A percentile compares a stretch with the other conserved stretches of the same genome.
Evolutionary conservation across 2,797 vertebrate species (phyloP).

Genomic region (Perodicticus potto): DNA sequence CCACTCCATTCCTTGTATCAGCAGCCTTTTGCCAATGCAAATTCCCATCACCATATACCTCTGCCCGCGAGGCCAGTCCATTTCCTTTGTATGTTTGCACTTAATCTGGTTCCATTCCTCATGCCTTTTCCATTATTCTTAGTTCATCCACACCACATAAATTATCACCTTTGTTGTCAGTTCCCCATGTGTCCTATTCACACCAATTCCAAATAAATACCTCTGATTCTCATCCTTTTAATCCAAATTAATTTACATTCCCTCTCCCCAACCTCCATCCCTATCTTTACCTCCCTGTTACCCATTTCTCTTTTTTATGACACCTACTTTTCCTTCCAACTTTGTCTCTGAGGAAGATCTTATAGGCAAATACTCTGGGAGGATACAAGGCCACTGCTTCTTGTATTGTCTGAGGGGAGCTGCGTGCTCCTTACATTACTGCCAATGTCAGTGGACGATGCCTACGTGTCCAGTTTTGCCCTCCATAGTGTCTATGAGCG

Average conservation of each 20-base stretch:
- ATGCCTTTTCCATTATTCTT: slow-evolving; percentile 79
- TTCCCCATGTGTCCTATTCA: slow-evolving; percentile 82
- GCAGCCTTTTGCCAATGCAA: not conserved
- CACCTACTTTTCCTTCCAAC: slow-evolving; percentile 71
- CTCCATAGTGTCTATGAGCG: not conserved
- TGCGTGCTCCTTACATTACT: too few relatives aligned
- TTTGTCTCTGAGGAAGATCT: slow-evolving; percentile 78
- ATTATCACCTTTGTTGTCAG: slow-evolving; percentile 84
- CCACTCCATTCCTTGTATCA: not conserved
- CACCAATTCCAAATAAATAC: slow-evolving; percentile 86
- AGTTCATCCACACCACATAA: slow-evolving; percentile 84
- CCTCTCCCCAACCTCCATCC: slow-evolving; percentile 49
- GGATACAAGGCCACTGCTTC: not conserved
- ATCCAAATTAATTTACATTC: slow-evolving; percentile 85
- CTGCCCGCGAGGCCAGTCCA: slow-evolving; percentile 62
- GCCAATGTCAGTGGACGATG: not conserved
- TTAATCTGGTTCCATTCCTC: slow-evolving; percentile 72
- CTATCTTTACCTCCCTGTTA: slow-evolving; percentile 47
- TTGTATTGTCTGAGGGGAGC: not conserved
- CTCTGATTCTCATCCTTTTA: slow-evolving; percentile 86
- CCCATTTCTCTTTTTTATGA: slow-evolving; percentile 80
- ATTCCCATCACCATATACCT: slow-evolving; percentile 53
- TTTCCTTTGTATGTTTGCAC: slow-evolving; percentile 70
- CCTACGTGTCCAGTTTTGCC: not conserved
- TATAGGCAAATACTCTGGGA: slow-evolving; percentile 49